These are phyloP conservation scores for Lepidotrigona ventralis DNA, from an alignment of 1,140 invertebrate species.

Conservation along the genomic window DNA sequence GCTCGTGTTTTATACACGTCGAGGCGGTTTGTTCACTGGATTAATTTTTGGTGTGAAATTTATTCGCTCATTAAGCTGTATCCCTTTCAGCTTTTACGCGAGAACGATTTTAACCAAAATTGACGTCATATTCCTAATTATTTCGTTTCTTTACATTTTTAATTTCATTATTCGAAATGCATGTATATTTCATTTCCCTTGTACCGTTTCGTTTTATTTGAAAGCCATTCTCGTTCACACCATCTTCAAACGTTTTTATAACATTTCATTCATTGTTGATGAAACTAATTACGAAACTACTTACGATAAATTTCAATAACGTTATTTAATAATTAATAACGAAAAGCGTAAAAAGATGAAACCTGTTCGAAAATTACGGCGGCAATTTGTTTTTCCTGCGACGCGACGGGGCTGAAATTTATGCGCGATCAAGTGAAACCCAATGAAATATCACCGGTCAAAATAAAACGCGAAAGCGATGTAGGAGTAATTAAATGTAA, in stretches of 20 bases:
- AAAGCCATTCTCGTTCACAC: neutral
- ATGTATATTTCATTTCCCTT: neutral
- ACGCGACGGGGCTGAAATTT: neutral
- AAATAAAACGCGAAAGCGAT: neutral
- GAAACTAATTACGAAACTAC: neutral
- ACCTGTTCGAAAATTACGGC: neutral
- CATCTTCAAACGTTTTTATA: neutral
- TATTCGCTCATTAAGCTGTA: slow-evolving; percentile 29
- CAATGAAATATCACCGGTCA: neutral
- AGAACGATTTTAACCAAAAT: slow-evolving; percentile 25
- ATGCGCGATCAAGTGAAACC: neutral
- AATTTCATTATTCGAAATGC: neutral
- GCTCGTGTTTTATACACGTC: slow-evolving; percentile 2
- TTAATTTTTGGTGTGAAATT: slow-evolving; percentile 35
- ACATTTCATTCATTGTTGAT: neutral
- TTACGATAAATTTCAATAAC: neutral
- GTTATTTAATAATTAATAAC: neutral
- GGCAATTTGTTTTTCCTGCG: neutral
- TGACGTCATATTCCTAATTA: neutral
- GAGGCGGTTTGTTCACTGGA: neutral
- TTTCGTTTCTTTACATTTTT: neutral
- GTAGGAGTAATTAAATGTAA: neutral
- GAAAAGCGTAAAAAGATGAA: neutral
- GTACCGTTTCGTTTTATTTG: neutral
- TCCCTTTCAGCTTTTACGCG: neutral